phyloP scores from a whole-genome alignment of 2,888 invertebrate genomes.

The Drosophila siamana region DNA sequence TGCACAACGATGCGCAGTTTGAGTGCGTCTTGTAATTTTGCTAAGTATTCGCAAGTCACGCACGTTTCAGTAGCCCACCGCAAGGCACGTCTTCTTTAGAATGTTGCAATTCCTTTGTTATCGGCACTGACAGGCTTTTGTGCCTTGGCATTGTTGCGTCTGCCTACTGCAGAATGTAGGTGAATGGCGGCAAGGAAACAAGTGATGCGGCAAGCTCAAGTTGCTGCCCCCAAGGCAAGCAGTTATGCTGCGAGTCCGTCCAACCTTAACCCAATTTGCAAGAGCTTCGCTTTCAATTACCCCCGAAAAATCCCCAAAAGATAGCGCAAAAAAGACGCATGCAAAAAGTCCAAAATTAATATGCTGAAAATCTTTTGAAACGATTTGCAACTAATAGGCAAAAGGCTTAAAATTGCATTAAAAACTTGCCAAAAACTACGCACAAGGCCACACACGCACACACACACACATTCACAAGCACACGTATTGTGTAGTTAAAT shows the following conservation, averaged over 20 bases:
- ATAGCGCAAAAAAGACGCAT: conserved; percentile 14
- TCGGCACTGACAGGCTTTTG: conserved; percentile 41
- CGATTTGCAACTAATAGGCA: conserved; percentile 77
- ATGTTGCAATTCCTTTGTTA: conserved; percentile 64
- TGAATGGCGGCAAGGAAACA: conserved; percentile 29
- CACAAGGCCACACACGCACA: conserved; percentile 31
- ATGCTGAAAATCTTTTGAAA: conserved; percentile 68
- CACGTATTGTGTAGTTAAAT: conserved; percentile 38
- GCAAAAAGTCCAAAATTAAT: conserved; percentile 63
- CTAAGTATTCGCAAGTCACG: not conserved
- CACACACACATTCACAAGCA: conserved; percentile 27
- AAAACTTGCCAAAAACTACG: conserved; percentile 62
- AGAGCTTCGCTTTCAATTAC: conserved; percentile 61
- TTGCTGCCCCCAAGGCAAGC: conserved; percentile 29
- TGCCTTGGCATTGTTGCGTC: conserved; percentile 55
- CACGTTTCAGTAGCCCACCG: not conserved
- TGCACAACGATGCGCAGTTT: not conserved
- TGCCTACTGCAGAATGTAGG: conserved; percentile 25
- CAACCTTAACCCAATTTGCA: conserved; percentile 73
- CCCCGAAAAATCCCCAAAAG: conserved; percentile 14
- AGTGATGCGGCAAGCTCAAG: conserved; percentile 44
- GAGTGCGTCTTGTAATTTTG: not conserved
- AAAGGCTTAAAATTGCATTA: conserved; percentile 77
- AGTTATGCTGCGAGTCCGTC: too few species aligned
- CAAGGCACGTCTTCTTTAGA: conserved; percentile 38